A percentile compares a stretch with the other conserved stretches of the same genome.
phyloP scores from a whole-genome alignment of 2,888 invertebrate species.

The Lasiommata megera region DNA sequence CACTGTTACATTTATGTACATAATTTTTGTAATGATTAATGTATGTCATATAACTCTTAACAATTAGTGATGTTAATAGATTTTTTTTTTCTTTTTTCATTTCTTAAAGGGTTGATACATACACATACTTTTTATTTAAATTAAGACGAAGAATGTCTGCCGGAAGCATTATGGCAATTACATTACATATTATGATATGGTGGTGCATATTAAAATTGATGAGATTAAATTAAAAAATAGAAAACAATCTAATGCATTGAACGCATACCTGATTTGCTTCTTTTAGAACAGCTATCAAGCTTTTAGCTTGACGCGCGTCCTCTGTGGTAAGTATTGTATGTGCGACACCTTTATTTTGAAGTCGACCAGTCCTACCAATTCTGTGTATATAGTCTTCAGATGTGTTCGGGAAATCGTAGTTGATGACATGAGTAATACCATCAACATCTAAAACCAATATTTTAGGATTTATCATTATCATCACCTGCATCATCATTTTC shows the following conservation, averaged over 20 bases:
- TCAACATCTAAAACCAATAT: conserved; percentile 82
- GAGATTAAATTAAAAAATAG: neutral
- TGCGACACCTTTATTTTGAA: conserved; percentile 85
- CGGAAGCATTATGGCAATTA: no score
- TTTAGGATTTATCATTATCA: neutral
- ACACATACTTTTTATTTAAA: no score
- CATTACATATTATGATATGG: no score
- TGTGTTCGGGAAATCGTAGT: conserved; percentile 88
- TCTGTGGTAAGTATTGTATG: conserved; percentile 87
- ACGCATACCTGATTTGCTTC: conserved; percentile 85
- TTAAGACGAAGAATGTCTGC: no score
- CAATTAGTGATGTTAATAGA: no score
- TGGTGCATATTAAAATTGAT: no score
- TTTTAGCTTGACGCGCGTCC: conserved; percentile 84
- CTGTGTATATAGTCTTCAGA: conserved; percentile 90
- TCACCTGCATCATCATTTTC: no score
- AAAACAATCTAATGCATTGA: neutral
- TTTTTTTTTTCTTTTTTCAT: no score
- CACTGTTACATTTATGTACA: no score
- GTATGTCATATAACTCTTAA: no score
- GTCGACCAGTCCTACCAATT: conserved; percentile 87
- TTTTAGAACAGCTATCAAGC: conserved; percentile 84
- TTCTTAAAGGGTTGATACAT: no score
- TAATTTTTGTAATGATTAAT: no score
- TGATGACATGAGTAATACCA: conserved; percentile 89